These are phyloP conservation scores for Eulemur macaco DNA, from an alignment of 2,113 vertebrate species.

Conservation along the genomic window DNA sequence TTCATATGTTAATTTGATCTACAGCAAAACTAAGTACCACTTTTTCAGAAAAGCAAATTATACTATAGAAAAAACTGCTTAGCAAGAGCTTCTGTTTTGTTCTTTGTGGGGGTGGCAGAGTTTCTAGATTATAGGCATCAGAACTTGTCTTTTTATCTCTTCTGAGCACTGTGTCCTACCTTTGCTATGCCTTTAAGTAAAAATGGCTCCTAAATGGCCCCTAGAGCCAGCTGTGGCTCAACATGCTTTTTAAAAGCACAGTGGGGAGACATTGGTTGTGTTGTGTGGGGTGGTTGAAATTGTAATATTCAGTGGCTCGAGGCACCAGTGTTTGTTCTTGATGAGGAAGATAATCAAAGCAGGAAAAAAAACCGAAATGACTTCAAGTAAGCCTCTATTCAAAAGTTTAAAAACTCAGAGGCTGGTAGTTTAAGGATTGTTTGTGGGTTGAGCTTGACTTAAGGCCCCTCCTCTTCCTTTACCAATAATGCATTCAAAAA, in stretches of 20 bases:
- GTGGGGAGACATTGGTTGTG: not conserved
- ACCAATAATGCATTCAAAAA: slow-evolving; percentile 21
- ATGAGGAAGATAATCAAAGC: slow-evolving; percentile 61
- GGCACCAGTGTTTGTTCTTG: not conserved
- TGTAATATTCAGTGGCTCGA: not conserved
- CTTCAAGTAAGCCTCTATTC: slow-evolving; percentile 60
- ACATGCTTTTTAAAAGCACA: not conserved
- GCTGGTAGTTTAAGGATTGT: slow-evolving; percentile 63
- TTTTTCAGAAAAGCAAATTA: slow-evolving; percentile 68
- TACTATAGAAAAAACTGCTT: slow-evolving; percentile 52
- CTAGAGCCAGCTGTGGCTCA: not conserved
- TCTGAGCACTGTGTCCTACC: not conserved
- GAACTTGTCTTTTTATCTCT: not conserved
- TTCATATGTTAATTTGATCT: slow-evolving; percentile 50
- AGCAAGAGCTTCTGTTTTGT: slow-evolving; percentile 58
- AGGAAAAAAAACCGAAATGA: slow-evolving; percentile 68
- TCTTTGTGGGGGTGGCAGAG: not conserved
- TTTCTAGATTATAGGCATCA: slow-evolving; percentile 40
- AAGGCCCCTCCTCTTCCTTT: slow-evolving; percentile 34
- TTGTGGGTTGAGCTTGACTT: slow-evolving; percentile 34
- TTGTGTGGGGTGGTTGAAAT: not conserved
- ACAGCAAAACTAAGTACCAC: not conserved
- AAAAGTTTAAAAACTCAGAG: slow-evolving; percentile 50
- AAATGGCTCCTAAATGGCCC: not conserved
- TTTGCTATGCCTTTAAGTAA: not conserved